Evolutionary conservation across 2,113 vertebrate species (phyloP), one percentile per base, ranked within the genome.

Genomic region (Antechinus stuartii): DNA sequence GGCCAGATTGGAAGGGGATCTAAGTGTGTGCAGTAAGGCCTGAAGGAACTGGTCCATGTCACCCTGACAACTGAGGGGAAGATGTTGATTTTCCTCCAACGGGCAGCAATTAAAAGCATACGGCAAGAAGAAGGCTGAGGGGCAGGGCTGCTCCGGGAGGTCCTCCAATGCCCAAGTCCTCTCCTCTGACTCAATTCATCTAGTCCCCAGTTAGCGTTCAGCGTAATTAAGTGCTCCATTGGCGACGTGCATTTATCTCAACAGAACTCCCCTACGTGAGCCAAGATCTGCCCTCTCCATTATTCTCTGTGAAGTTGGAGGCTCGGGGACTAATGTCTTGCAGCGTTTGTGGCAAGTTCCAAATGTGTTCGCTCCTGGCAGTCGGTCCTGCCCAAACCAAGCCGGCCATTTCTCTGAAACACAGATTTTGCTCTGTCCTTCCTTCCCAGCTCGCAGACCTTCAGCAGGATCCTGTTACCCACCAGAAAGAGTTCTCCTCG

Each of bases 21-120:
- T 53, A 56, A 97, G 27, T 94, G 91, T 91, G 94, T 97, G 96
- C 91, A 97, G 9, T 89, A 52, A 61, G 92, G 94, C 89, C 92
- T 91, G 22, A 16, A 93, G n/a, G 46, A 90, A 92, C 91, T 46
- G 54, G 19, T 91, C 92, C 92, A 94, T 90, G 76, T 96, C 92
- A 93, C 92, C 56, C 42, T 91, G 90, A 96, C 42, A 89, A 46
- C 24, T 54, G 89, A 93, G 3, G 9, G 30, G 14, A 46, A 91
- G 91, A 46, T 27, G 76, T 25, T 93, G 89, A 93, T 93, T 94
- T 52, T 93, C 90, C 90, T 96, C n/a, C 53, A 92, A 76, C 26
- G 6, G 30, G 14, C 2, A 93, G 49, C 52, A 92, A 94, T 93
- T 93, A 90, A 95, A 94, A 96, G 30, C 46, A 92, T 52, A 84